Evolutionary conservation across 2,888 invertebrate species (phyloP), one percentile per base, ranked within the genome.

Genomic region (Phragmatobia fuliginosa): DNA sequence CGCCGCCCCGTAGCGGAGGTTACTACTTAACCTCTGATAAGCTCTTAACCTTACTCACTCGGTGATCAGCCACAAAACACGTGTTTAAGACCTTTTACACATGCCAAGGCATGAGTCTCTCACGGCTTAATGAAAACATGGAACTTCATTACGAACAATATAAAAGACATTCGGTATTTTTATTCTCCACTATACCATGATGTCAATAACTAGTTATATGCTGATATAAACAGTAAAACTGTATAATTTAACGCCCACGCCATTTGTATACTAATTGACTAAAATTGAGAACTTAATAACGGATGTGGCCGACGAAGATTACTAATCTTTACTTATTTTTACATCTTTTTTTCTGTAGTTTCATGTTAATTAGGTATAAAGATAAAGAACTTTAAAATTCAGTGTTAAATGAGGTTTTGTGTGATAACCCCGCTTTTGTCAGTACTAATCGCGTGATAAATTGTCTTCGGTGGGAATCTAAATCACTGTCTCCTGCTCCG

Each of bases 211-310:
- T 36, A 36, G 36, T 56, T 33, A 36, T 52, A 52, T 52, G 36
- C 25, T 60, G 45, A 60, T 45, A n/a, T 45, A 31, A 38, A 36
- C 36, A 58, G 36, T n/a, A 32, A 58, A 59, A 60, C 60, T 36
- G 49, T 52, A 69, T 65, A 49, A 70, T 66, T 66, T 33, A 66
- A 62, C 61, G 56, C 70, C 70, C 70, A 70, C 70, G 31, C 60
- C 1, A 14, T n/a, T 52, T 33, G 60, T 49, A 21, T 28, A 66
- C 32, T 70, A 70, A 70, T 70, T 70, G 66, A 58, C 58, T 36
- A 41, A 62, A 45, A 62, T 52, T 66, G 56, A 70, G 66, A n/a
- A 62, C n/a, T 58, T 70, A 70, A 70, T 70, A 62, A 70, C 31
- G 66, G 38, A 49, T 36, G 64, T 64, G 60, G 68, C 60, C 45